Percentiles rank a stretch among this genome's conserved stretches.
Evolutionary conservation across 2,888 invertebrate species (phyloP).

Genomic region (Cephus runcator): DNA sequence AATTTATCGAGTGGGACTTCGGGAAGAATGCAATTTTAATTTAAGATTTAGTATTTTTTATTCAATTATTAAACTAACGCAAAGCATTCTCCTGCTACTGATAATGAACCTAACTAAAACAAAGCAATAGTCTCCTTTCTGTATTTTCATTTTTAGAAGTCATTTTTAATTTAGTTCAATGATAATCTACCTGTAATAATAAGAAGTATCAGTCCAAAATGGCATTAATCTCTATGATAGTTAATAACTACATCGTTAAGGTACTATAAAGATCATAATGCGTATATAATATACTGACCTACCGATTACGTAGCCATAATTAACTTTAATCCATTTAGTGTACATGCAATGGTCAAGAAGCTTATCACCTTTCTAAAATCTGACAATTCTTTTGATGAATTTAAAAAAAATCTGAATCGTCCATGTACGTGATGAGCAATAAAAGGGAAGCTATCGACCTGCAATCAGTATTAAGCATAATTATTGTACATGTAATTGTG

Average conservation of each 20-base stretch:
- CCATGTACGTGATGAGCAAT: not conserved
- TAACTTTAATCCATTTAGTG: not conserved
- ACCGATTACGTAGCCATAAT: not conserved
- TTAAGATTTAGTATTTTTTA: constrained; percentile 12
- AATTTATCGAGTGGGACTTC: constrained; percentile 2
- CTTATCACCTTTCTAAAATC: not conserved
- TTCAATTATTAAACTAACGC: not conserved
- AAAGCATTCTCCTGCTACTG: not conserved
- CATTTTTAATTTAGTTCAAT: constrained; percentile 1
- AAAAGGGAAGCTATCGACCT: not conserved
- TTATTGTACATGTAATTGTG: not conserved
- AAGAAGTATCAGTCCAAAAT: not conserved
- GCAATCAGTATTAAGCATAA: constrained; percentile 4
- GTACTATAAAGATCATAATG: not conserved
- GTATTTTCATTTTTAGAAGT: constrained; percentile 3
- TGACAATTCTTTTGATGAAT: not conserved
- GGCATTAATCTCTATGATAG: not conserved
- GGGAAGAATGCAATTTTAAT: constrained; percentile 44
- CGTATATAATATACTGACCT: not conserved
- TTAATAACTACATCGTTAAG: not conserved
- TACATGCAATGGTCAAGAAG: not conserved
- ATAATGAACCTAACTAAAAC: not conserved
- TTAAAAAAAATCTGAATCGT: not conserved
- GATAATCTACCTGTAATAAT: not conserved
- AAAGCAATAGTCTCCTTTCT: constrained; percentile 3